Percentiles rank a stretch among this genome's conserved stretches.
phyloP scores from a whole-genome alignment of 2,888 invertebrate species.

The Parnassius glacialis region DNA sequence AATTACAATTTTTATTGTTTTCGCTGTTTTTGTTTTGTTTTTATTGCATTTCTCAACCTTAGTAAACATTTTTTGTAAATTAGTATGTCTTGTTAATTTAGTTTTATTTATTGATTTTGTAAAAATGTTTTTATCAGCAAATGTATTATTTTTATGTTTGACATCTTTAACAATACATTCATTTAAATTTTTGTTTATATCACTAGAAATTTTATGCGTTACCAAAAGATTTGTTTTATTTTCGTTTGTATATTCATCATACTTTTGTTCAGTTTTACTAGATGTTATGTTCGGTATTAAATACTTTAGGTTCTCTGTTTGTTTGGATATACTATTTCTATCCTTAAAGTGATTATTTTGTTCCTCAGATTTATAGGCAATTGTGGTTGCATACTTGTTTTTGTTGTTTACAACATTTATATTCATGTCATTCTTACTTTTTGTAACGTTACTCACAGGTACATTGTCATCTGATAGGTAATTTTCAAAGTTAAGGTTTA shows the following conservation, averaged over 20 bases:
- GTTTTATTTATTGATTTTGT: not conserved
- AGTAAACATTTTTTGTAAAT: not conserved
- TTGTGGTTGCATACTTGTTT: no score
- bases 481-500: not conserved
- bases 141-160: not conserved
- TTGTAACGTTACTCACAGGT: no score
- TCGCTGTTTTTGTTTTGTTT: constrained; percentile 28
- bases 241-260: not conserved
- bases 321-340: not conserved
- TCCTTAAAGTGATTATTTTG: not conserved
- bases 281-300: no score
- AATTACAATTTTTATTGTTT: constrained; percentile 49
- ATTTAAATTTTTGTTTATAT: not conserved
- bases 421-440: no score
- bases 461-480: not conserved
- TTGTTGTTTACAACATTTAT: no score
- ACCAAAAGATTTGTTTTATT: not conserved
- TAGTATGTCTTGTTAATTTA: not conserved
- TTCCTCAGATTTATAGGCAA: no score
- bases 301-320: not conserved
- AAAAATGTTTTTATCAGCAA: not conserved
- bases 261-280: not conserved
- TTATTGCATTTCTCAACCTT: constrained; percentile 4
- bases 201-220: not conserved
- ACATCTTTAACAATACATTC: not conserved